Evolutionary conservation across 2,888 invertebrate genomes (phyloP), one percentile per base, ranked within the genome.

Genomic region (Digitonthophagus gazella): DNA sequence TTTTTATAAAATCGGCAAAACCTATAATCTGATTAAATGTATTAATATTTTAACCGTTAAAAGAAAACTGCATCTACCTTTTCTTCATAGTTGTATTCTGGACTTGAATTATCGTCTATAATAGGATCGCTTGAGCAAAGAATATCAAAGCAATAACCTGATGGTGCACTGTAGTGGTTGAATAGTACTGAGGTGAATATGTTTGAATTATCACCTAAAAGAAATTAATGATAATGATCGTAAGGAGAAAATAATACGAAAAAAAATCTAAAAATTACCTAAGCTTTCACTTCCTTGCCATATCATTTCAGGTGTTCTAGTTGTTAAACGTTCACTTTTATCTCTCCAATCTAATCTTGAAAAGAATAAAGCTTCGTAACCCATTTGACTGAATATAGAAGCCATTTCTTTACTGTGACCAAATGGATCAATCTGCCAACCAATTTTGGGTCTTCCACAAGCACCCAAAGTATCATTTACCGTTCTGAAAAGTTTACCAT

Each of bases 341-440:
- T 91, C 91, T 74, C 88, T 85, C 76, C 89, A 88, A 77, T 93
- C 91, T 0, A 92, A 84, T 64, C 93, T 84, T 2, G 87, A 90
- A 74, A 93, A 86, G 76, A 92, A 91, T 0, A 92, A 78, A 1
- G 90, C 91, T 77, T 93, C 91, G 77, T 87, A 91, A 0, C 91
- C 91, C 85, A 91, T 86, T 77, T 89, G 86, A 0, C 88, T 86
- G 4, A 88, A 85, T 22, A 85, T 77, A 14, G 90, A 90, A 0
- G 91, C 90, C 75, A 90, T 89, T 78, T 92, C 92, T 71, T 86
- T 81, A 18, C 88, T 87, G 78, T 95, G 95, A 0, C 95, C 95
- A 77, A 95, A 95, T 0, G 93, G 91, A 83, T 95, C 95, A 15
- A 95, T 93, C 82, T 95, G 93, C 94, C 94, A 94, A 0, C 90